Base-by-base conservation (phyloP, 2,888 invertebrate species). In the Cantharis flavilabris region DNA sequence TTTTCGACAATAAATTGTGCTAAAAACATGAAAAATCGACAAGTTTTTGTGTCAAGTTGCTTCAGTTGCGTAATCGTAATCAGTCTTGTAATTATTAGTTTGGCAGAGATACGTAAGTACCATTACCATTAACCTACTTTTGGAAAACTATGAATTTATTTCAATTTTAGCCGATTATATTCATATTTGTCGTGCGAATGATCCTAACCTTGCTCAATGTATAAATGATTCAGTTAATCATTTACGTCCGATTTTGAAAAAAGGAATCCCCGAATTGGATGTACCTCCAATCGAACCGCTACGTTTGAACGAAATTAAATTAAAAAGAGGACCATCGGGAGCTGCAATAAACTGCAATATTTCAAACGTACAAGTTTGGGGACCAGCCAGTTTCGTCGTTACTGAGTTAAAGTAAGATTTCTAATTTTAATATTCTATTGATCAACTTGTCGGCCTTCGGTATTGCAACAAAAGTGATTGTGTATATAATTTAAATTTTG, bases 361-460 rank as follows among this genome's bases (percentile, higher is more conserved):
- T 70, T 91, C 91, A 73, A 90, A 92, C 79, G 87, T 92, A 65
- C 90, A 90, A 82, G 92, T 92, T 11, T 88, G 89, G 79, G 93
- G 92, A 7, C 91, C 92, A 1, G 91, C 92, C 79, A 88, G 90
- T 83, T 92, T 92, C 84, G 89, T 91, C 81, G 90, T 92, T 16
- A 87, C 90, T 78, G 90, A 91, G 82, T 85, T 92, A 11, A 91
- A 90, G 92, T 92, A 83, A 89, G 90, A 67, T 20, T 20, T 64
- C 20, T 64, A 64, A 67, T 67, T 23, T 67, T 67, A 23, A 28
- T 62, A 9, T 71, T 62, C 14, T 5, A 71, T 49, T 9, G 49
- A 49, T 20, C 16, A 16, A 30, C 13, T 70, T 4, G 18, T n/a
- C 33, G 33, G n/a, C 49, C 49, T 49, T 49, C 20, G 1, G 20